Evolutionary conservation across 2,888 invertebrate genomes (phyloP), one percentile per base, ranked within the genome.

Genomic region (Drosophila paranaensis): DNA sequence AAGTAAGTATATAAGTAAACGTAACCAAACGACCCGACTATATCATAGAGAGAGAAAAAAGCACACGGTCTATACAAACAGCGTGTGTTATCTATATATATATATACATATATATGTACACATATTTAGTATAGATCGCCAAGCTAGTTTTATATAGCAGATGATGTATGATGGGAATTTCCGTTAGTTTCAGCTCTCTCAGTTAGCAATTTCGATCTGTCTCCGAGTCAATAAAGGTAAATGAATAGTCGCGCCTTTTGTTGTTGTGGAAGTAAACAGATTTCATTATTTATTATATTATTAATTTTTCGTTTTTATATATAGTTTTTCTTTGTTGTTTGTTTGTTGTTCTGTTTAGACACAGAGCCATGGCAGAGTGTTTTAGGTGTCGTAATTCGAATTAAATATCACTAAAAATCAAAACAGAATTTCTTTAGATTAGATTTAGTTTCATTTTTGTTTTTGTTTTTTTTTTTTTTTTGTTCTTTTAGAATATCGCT

Each of bases 191-290:
- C 33, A 63, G 60, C 75, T 68, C 79, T 74, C 68, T 74, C 79
- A 62, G 62, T 74, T 60, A 62, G 46, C 61, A 54, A 58, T 73
- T 60, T 72, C 61, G 76, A 61, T 63, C 61, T 71, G 53, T 37
- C 66, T 66, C 50, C 48, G 46, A 43, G 16, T 43, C 33, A 61
- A 45, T 48, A 37, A 25, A 61, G 25, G 35, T 20, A 55, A 50
- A 46, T 6, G n/a, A 45, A 57, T 11, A 55, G 25, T 56, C 40
- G 57, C 39, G 61, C 37, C 27, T 16, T 54, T 67, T 60, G n/a
- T 86, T 82, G 68, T 85, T 74, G 78, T 89, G 89, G 86, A 86
- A 86, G 86, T 86, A 81, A 88, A 86, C 87, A 86, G 89, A 86
- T 88, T 86, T 88, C 77, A 83, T 87, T 86, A 89, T 86, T 86